Evolutionary conservation across 2,113 vertebrate genomes (phyloP).

Genomic region (Cromileptes altivelis): DNA sequence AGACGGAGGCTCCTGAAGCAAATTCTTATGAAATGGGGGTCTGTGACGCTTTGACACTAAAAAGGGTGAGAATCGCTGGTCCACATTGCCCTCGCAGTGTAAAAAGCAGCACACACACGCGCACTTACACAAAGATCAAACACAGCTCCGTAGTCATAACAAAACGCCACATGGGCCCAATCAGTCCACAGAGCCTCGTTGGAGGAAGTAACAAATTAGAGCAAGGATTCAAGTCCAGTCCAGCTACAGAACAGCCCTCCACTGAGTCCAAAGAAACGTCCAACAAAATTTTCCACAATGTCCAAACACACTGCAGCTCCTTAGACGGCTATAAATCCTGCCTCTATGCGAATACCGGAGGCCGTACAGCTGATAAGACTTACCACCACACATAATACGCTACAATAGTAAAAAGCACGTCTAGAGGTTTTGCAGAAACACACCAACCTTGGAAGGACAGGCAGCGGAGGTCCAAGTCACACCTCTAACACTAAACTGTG

Average conservation of each 20-base stretch:
- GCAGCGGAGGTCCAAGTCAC: conserved; percentile 37
- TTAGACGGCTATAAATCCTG: conserved; percentile 1
- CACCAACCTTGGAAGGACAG: conserved; percentile 68
- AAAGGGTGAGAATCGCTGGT: too few relatives aligned
- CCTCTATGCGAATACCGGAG: not conserved
- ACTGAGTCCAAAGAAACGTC: conserved; percentile 13
- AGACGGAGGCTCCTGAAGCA: too few relatives aligned
- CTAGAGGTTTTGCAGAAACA: conserved; percentile 24
- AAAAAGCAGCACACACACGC: not conserved
- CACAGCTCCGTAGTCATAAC: conserved; percentile 32
- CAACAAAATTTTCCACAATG: conserved; percentile 20
- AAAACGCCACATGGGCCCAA: conserved; percentile 16
- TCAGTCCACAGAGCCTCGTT: conserved; percentile 28
- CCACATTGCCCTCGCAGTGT: not conserved
- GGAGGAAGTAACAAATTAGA: conserved; percentile 74
- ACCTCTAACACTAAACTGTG: conserved; percentile 29
- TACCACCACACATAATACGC: not conserved
- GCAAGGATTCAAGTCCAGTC: conserved; percentile 18
- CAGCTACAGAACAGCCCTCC: not conserved
- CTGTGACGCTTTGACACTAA: too few relatives aligned
- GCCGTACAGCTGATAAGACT: conserved; percentile 32
- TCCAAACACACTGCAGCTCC: conserved; percentile 22
- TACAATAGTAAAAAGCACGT: conserved; percentile 1
- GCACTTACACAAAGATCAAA: conserved; percentile 34
- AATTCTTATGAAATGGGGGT: too few relatives aligned